These are phyloP conservation scores for Aelia acuminata DNA, from an alignment of 2,888 invertebrate genomes.

Conservation along the genomic window DNA sequence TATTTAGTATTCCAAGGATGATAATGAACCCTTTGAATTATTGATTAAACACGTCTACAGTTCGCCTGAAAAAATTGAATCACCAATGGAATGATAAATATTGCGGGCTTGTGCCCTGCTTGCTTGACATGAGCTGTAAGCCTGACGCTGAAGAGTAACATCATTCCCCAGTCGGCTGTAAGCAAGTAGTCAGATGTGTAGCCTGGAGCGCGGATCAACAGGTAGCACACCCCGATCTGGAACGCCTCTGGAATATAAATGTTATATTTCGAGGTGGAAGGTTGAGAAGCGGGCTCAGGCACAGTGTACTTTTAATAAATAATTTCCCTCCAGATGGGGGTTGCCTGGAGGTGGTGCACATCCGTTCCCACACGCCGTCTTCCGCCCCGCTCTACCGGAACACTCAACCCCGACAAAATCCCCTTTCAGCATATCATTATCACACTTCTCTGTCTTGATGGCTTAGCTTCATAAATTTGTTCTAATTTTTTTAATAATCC, in stretches of 20 bases:
- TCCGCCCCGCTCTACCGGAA: slow-evolving; percentile 42
- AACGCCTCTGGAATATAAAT: slow-evolving; percentile 17
- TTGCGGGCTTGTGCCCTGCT: not conserved
- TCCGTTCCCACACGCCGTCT: slow-evolving; percentile 53
- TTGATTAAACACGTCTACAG: no score
- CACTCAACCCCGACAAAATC: not conserved
- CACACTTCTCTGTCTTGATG: not conserved
- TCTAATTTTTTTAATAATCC: not conserved
- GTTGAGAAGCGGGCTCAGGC: not conserved
- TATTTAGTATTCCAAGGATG: no score
- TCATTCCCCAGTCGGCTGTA: not conserved
- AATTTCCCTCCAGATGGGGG: slow-evolving; percentile 45
- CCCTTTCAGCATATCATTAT: not conserved
- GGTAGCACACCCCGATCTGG: not conserved
- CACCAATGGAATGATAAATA: not conserved
- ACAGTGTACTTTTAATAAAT: slow-evolving; percentile 36
- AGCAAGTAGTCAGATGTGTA: not conserved
- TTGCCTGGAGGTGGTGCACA: slow-evolving; percentile 43
- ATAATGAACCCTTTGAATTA: no score
- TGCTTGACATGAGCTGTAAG: not conserved
- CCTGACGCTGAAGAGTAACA: not conserved
- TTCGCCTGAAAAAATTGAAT: no score
- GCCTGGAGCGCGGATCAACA: not conserved
- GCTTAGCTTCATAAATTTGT: not conserved
- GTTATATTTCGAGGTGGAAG: not conserved